Evolutionary conservation across 1,140 invertebrate genomes (phyloP), one percentile per base, ranked within the genome.

Genomic region (Heliconius nattereri): DNA sequence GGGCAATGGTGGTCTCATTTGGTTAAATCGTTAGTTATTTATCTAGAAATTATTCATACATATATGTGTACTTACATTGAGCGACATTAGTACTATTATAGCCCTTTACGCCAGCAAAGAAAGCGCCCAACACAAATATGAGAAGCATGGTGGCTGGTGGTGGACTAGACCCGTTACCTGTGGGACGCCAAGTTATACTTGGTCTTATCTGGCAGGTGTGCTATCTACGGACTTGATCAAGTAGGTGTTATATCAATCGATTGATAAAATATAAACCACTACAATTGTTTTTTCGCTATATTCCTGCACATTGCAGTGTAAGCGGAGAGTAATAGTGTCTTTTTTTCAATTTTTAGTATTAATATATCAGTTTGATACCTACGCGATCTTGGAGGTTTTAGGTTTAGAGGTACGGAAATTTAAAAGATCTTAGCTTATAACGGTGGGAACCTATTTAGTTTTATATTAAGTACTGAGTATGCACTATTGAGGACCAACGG

Each of bases 41-140:
- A n/a, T 20, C n/a, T 54, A n/a, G 7, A 54, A n/a, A 54, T 32
- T 32, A 32, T 32, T 32, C 7, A 32, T 7, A 32, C 7, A 32
- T 7, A 32, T 32, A 54, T 54, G 6, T n/a, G 20, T 26, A 66
- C 60, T 66, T 26, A 66, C 60, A 66, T 7, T 66, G 60, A 13
- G 3, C 8, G 16, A 66, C 60, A 29, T 23, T 29, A 26, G 60
- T 66, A 26, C 23, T 66, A 26, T 66, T 66, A 26, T 26, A 66
- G 29, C 60, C 60, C 5, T 66, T 66, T 66, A 11, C 88, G 60
- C 9, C 60, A 66, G 26, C 60, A 16, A 66, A 2, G 0, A 66
- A 9, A 9, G 60, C 60, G 29, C 60, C 29, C 60, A 66, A 16
- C 60, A 66, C 60, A 29, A 66, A 26, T 26, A 66, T 13, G 8